Base-by-base conservation (phyloP, 2,113 vertebrate species). In the Buteo buteo region DNA sequence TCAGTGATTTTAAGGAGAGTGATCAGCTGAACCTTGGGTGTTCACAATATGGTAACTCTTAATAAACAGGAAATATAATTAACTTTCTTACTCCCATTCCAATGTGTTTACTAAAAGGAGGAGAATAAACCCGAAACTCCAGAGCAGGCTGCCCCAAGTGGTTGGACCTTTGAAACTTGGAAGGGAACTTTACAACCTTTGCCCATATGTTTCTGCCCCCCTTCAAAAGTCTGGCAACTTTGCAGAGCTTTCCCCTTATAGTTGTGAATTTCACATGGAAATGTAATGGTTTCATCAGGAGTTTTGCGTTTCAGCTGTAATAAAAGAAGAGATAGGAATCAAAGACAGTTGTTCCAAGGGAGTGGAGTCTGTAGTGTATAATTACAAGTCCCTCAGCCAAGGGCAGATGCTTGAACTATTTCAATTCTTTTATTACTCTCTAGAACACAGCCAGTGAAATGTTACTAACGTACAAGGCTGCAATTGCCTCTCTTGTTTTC, bases 281-380 rank as follows among this genome's bases (percentile, higher is more conserved):
- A 95, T 89, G 72, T 93, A 97, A 95, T 95, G 59, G 96, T 95
- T 96, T 97, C 96, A 96, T 97, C 95, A 97, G 93, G 92, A 93
- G 93, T 86, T 94, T 96, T 95, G 91, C 11, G 2, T 94, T 95
- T 97, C 88, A 89, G 38, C 64, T 86, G 82, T 82, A 90, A 90
- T 83, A 82, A 92, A 96, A 91, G 82, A 95, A 82, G 62, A 93
- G 66, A 97, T 93, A 88, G 62, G 66, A 91, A 93, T 88, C 57
- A 95, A 96, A 87, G 44, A 66, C 57, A 36, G 73, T 82, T 71
- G 64, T 95, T 94, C 86, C 88, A 87, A 66, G 81, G 71, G 59
- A 97, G 67, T 50, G 67, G 72, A 96, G 92, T 90, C 91, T 95
- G 88, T 42, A 82, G 69, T 66, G 49, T 79, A 57, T 93, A 93